Evolutionary conservation across 2,113 vertebrate species (phyloP).

Genomic region (Polypterus senegalus): DNA sequence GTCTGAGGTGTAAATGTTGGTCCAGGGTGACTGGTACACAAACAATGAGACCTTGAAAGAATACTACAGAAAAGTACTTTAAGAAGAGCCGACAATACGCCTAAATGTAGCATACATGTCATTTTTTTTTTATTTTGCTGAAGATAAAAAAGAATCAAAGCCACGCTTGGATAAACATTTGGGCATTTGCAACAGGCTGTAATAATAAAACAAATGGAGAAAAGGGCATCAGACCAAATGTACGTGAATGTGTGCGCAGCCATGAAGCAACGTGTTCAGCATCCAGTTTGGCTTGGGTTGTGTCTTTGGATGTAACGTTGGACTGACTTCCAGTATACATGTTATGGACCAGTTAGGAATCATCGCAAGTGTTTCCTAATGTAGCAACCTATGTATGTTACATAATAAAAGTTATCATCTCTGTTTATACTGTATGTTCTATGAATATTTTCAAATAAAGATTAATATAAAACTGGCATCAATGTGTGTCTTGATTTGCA

Average conservation of each 20-base stretch:
- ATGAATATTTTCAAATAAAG: slow-evolving; percentile 14
- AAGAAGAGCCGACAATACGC: too few relatives aligned
- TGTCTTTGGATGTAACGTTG: background rate
- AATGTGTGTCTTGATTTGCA: too few relatives aligned
- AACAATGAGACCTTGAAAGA: too few relatives aligned
- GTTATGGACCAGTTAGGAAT: slow-evolving; percentile 7
- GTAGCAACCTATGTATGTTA: slow-evolving; percentile 18
- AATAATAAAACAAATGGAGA: background rate
- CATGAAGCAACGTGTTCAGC: too few relatives aligned
- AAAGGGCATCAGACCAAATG: background rate
- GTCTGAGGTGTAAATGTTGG: too few relatives aligned
- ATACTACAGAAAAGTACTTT: too few relatives aligned
- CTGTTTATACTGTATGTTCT: slow-evolving; percentile 12
- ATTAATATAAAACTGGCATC: background rate
- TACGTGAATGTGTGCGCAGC: background rate
- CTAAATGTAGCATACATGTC: too few relatives aligned
- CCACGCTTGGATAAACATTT: background rate
- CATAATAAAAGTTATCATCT: slow-evolving; percentile 10
- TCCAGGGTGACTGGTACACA: too few relatives aligned
- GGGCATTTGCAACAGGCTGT: background rate
- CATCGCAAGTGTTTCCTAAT: slow-evolving; percentile 6
- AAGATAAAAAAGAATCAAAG: too few relatives aligned
- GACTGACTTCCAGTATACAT: slow-evolving; percentile 7
- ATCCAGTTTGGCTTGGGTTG: too few relatives aligned
- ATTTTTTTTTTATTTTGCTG: too few relatives aligned